phyloP scores from a whole-genome alignment of 2,797 vertebrate genomes.

The Sparidentex hasta region DNA sequence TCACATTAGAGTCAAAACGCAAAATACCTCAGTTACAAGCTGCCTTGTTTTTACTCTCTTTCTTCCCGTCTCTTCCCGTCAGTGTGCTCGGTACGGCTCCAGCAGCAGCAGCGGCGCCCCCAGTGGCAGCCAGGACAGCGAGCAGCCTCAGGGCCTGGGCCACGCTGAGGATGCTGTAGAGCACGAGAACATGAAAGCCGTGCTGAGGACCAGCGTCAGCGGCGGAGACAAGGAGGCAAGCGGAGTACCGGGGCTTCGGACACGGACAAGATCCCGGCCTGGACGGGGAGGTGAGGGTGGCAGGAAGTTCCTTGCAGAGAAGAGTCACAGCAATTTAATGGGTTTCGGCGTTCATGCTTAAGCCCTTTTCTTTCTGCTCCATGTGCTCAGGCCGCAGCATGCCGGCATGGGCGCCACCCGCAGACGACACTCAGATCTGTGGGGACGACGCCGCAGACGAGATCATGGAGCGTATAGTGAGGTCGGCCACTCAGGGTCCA shows the following conservation, averaged over 20 bases:
- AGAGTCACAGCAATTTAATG: not conserved
- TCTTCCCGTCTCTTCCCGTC: not conserved
- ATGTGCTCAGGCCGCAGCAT: conserved; percentile 82
- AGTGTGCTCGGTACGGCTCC: conserved; percentile 60
- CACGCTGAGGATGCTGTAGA: conserved; percentile 90
- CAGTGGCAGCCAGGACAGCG: conserved; percentile 75
- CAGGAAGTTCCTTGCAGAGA: not conserved
- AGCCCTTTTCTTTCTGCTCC: not conserved
- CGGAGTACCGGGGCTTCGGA: conserved; percentile 83
- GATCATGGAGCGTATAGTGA: conserved; percentile 98
- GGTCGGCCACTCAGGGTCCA: conserved; percentile 94
- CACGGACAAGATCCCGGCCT: conserved; percentile 87
- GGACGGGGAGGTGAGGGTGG: conserved; percentile 86
- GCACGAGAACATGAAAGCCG: conserved; percentile 95
- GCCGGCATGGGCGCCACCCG: conserved; percentile 81
- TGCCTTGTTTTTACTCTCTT: not conserved
- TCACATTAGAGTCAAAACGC: conserved; percentile 3
- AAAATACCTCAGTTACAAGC: not conserved
- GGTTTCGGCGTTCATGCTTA: not conserved
- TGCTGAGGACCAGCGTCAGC: conserved; percentile 88
- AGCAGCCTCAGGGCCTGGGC: conserved; percentile 88
- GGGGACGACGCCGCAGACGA: conserved; percentile 93
- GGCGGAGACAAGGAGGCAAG: conserved; percentile 77
- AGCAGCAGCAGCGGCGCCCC: conserved; percentile 75
- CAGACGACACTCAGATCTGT: conserved; percentile 86